These are phyloP conservation scores for Hirtodrosophila alboralis DNA, from an alignment of 2,888 invertebrate genomes.

Conservation along the genomic window DNA sequence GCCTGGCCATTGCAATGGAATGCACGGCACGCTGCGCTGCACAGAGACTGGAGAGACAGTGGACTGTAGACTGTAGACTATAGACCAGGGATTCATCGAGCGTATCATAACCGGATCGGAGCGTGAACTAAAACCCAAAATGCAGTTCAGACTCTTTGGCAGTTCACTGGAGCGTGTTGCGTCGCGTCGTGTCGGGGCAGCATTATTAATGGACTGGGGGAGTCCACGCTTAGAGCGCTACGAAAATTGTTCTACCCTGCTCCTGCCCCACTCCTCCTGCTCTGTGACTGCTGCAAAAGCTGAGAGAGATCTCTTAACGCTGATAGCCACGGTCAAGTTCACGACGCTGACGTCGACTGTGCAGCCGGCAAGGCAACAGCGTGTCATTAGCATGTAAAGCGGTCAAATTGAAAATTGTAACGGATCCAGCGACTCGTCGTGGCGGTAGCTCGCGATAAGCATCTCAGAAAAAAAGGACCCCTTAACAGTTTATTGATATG, in stretches of 20 bases:
- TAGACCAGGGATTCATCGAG: constrained; percentile 51
- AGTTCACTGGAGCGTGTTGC: constrained; percentile 65
- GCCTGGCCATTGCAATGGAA: constrained; percentile 68
- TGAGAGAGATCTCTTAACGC: constrained; percentile 60
- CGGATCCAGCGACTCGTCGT: constrained; percentile 67
- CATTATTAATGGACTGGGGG: constrained; percentile 76
- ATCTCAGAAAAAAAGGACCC: constrained; percentile 61
- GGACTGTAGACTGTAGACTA: constrained; percentile 20
- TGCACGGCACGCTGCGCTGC: constrained; percentile 77
- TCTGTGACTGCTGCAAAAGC: constrained; percentile 47
- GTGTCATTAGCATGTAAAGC: constrained; percentile 69
- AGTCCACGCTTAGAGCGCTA: constrained; percentile 60
- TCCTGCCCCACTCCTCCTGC: constrained; percentile 38
- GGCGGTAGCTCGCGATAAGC: constrained; percentile 56
- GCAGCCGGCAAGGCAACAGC: constrained; percentile 42
- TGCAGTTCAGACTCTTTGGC: constrained; percentile 52
- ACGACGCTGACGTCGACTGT: constrained; percentile 68
- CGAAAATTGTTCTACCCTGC: too few species aligned
- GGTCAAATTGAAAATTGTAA: constrained; percentile 82
- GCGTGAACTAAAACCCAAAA: constrained; percentile 72
- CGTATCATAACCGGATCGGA: constrained; percentile 79
- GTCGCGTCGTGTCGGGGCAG: constrained; percentile 33
- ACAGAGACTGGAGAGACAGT: constrained; percentile 12
- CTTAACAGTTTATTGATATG: constrained; percentile 75
- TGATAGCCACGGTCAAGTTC: constrained; percentile 84